These are phyloP conservation scores for Drosophila gunungcola DNA, from an alignment of 1,140 invertebrate species.

Conservation along the genomic window DNA sequence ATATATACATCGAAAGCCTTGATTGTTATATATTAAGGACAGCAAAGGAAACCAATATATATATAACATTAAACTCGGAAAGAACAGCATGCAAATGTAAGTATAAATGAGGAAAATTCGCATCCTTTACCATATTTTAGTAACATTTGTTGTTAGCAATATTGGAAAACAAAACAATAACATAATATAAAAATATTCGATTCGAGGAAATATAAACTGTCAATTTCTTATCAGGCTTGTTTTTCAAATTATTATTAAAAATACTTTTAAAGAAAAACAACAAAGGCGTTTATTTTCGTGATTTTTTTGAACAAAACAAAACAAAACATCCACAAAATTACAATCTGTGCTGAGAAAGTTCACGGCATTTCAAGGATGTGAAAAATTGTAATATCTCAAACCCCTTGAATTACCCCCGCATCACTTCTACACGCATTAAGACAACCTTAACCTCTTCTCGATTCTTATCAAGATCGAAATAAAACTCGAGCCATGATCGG, in stretches of 20 bases:
- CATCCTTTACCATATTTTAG: too few relatives aligned
- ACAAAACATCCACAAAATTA: neutral
- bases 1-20: neutral
- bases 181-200: neutral
- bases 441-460: constrained; percentile 17
- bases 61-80: neutral
- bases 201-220: neutral
- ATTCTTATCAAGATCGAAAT: constrained; percentile 1
- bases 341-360: neutral
- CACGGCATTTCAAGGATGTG: neutral
- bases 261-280: neutral
- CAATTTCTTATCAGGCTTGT: constrained; percentile 13
- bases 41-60: constrained; percentile 2
- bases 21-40: constrained; percentile 5
- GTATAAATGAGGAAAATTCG: neutral
- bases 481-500: neutral
- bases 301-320: constrained; percentile 2
- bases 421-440: neutral
- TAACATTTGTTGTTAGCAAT: too few relatives aligned
- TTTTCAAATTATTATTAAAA: neutral
- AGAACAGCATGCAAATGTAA: constrained; percentile 60
- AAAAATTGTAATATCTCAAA: neutral
- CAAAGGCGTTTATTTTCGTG: neutral
- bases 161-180: neutral
- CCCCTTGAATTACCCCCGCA: neutral